Evolutionary conservation across 2,797 vertebrate genomes (phyloP).

Genomic region (Sebastes minor): DNA sequence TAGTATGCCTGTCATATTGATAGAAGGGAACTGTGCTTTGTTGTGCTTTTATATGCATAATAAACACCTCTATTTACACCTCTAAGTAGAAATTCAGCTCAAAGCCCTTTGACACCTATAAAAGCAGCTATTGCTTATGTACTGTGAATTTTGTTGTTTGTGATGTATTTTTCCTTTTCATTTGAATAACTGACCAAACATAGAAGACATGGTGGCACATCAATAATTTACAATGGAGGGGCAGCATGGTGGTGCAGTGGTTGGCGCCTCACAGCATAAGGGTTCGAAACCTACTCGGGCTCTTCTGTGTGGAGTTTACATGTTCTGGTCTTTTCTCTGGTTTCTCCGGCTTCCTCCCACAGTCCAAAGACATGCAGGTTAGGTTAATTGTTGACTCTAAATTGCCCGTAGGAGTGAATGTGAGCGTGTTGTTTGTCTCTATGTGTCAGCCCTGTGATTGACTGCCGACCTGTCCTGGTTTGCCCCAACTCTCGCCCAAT

Average conservation of each 20-base stretch:
- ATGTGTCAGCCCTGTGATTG: neutral
- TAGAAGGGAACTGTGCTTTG: neutral
- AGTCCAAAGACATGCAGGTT: neutral
- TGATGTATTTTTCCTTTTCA: neutral
- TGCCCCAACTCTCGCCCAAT: neutral
- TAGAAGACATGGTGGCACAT: neutral
- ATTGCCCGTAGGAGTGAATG: neutral
- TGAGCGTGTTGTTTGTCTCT: neutral
- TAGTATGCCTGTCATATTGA: neutral
- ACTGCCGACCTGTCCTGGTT: neutral
- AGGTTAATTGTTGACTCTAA: neutral
- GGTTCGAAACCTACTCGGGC: neutral
- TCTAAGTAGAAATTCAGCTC: conserved; percentile 3
- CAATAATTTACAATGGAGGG: neutral
- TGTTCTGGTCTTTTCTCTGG: neutral
- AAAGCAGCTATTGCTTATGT: neutral
- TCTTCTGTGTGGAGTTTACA: neutral
- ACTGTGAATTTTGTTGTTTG: neutral
- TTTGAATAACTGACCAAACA: neutral
- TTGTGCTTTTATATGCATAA: neutral
- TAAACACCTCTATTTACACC: neutral
- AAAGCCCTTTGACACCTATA: neutral
- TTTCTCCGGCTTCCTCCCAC: neutral
- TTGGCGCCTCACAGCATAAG: neutral
- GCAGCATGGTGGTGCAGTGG: neutral